A percentile compares a stretch with the other conserved stretches of the same genome.
Conservation (phyloP, 2,797 vertebrate species). For the Intellagama lesueurii region DNA sequence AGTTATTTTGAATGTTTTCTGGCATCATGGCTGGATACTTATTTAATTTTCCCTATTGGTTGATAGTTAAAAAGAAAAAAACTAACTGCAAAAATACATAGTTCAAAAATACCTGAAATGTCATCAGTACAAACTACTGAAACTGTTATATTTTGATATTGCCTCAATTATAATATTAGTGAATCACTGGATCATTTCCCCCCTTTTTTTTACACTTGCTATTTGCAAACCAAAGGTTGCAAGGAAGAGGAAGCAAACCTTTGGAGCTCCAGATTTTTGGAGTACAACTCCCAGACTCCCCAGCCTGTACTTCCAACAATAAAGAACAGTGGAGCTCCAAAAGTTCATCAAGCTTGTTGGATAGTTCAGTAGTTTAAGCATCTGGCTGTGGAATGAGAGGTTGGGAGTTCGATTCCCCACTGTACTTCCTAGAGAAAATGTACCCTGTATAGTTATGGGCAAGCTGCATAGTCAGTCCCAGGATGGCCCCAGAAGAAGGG, state of each 20-base stretch:
- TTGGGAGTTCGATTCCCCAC: too few relatives aligned
- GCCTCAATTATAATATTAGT: neutral
- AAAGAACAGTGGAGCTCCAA: too few relatives aligned
- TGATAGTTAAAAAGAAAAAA: neutral
- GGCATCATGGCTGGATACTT: neutral
- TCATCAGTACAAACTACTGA: neutral
- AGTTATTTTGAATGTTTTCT: neutral
- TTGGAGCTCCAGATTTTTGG: too few relatives aligned
- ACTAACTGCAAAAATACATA: neutral
- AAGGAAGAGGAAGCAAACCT: constrained; percentile 33
- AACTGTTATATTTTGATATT: neutral
- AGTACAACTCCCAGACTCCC: too few relatives aligned
- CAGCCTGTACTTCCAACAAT: too few relatives aligned
- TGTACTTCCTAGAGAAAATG: too few relatives aligned
- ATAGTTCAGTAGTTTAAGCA: too few relatives aligned
- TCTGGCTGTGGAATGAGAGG: too few relatives aligned
- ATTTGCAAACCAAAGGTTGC: constrained; percentile 56
- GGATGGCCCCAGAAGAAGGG: too few relatives aligned
- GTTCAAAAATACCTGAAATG: neutral
- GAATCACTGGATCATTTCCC: neutral
- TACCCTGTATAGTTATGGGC: too few relatives aligned
- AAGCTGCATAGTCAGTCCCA: too few relatives aligned
- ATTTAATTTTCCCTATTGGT: neutral
- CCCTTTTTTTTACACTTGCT: neutral
- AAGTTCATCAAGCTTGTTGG: too few relatives aligned